phyloP scores from a whole-genome alignment of 2,888 invertebrate species.

The Craniophora ligustri region DNA sequence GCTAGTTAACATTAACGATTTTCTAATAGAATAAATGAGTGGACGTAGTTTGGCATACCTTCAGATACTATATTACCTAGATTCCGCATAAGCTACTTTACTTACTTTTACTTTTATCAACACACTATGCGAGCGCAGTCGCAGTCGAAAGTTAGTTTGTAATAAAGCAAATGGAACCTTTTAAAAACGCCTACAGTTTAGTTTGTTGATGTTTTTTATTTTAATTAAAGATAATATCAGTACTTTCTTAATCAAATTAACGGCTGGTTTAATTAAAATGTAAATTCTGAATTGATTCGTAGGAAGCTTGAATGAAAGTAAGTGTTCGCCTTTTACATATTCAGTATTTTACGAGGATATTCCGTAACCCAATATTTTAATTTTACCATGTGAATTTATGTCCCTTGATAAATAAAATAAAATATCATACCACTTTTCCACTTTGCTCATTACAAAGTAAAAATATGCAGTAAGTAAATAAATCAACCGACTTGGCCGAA shows the following conservation, averaged over 20 bases:
- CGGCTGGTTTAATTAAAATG: slow-evolving; percentile 55
- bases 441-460: slow-evolving; percentile 59
- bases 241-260: slow-evolving; percentile 46
- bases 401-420: slow-evolving; percentile 26
- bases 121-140: too few species aligned
- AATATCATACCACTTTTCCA: slow-evolving; percentile 30
- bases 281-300: slow-evolving; percentile 52
- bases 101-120: too few species aligned
- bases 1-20: too few species aligned
- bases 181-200: slow-evolving; percentile 16
- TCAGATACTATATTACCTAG: too few species aligned
- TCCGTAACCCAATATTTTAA: slow-evolving; percentile 40
- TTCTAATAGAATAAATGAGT: too few species aligned
- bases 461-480: slow-evolving; percentile 67
- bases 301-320: slow-evolving; percentile 40
- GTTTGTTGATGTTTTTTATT: slow-evolving; percentile 25
- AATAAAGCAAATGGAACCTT: slow-evolving; percentile 4
- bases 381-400: slow-evolving; percentile 34
- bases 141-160: too few species aligned
- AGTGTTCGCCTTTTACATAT: slow-evolving; percentile 32
- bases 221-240: slow-evolving; percentile 34
- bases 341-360: slow-evolving; percentile 21
- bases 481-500: slow-evolving; percentile 74
- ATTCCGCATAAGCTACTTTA: too few species aligned
- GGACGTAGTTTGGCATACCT: too few species aligned